Base-by-base conservation (phyloP, 2,888 invertebrate genomes). In the Actias luna region DNA sequence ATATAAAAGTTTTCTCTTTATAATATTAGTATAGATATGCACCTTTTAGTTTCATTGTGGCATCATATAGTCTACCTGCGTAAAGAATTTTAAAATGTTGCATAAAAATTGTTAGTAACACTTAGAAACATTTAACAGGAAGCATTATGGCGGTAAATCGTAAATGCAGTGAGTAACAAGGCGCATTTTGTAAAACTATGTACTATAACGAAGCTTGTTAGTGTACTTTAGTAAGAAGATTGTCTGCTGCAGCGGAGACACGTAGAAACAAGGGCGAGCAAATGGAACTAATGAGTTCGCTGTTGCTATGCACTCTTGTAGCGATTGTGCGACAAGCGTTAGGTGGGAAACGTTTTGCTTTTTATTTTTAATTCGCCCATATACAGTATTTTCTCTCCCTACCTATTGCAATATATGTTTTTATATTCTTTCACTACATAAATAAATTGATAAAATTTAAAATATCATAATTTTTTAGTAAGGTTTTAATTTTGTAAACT, bases 161-260 rank as follows among this genome's bases (percentile, higher is more conserved):
- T n/a, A 55, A 29, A 61, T 60, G 65, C 64, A 64, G 75, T 69
- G 74, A 77, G 81, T 74, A 74, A 75, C 72, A 77, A 70, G 70
- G 74, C 70, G 74, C 80, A 75, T 84, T 86, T 83, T 79, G 82
- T 84, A 82, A 84, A 85, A 84, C 80, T 85, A 77, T 71, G 75
- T 76, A 71, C 77, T 71, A 75, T 88, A 89, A 89, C 90, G 89
- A 89, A 89, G 87, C 90, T 89, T 88, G 89, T 91, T 91, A 90
- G 85, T 75, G 80, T 80, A 81, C 83, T 85, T 85, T 83, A 85
- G 82, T 85, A 83, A 86, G 88, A 79, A 84, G 83, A 86, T 86
- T 87, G 88, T 86, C 86, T 80, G 77, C 74, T 75, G 76, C 77
- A 79, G 75, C 69, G 78, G 75, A 82, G 87, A 87, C 86, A 87